Evolutionary conservation across 2,113 vertebrate genomes (phyloP).

Genomic region (Corythaeola cristata): DNA sequence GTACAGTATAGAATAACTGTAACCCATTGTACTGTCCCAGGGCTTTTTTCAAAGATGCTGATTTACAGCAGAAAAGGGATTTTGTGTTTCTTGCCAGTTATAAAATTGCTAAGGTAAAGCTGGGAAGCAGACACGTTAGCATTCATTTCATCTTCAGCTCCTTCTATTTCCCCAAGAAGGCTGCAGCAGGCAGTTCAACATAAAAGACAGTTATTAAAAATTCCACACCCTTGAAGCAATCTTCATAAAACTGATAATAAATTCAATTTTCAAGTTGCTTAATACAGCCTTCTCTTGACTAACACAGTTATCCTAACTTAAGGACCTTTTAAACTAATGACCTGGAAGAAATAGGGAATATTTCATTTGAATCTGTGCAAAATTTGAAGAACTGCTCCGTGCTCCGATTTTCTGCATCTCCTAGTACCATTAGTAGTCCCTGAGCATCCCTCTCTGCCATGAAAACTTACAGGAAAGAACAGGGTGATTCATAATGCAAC

Average conservation of each 20-base stretch:
- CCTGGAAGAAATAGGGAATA: conserved; percentile 41
- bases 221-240: conserved; percentile 46
- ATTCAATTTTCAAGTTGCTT: conserved; percentile 57
- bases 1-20: conserved; percentile 38
- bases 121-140: neutral
- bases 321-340: conserved; percentile 69
- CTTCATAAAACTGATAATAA: conserved; percentile 47
- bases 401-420: neutral
- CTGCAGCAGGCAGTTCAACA: conserved; percentile 26
- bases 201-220: conserved; percentile 64
- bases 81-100: conserved; percentile 18
- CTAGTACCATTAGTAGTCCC: conserved; percentile 34
- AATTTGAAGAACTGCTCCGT: conserved; percentile 1
- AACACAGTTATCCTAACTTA: conserved; percentile 64
- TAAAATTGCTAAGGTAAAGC: conserved; percentile 47
- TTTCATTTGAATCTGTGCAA: conserved; percentile 42
- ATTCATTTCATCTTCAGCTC: conserved; percentile 43
- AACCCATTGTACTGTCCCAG: neutral
- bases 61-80: conserved; percentile 55
- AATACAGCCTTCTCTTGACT: conserved; percentile 42
- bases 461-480: conserved; percentile 37
- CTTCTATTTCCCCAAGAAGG: conserved; percentile 20
- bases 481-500: conserved; percentile 55
- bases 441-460: conserved; percentile 16
- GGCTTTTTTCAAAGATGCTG: conserved; percentile 36